Evolutionary conservation across 37 sponge, comb jelly and placozoan genomes (phyloP).

Genomic region (Hexactinellida sp.): DNA sequence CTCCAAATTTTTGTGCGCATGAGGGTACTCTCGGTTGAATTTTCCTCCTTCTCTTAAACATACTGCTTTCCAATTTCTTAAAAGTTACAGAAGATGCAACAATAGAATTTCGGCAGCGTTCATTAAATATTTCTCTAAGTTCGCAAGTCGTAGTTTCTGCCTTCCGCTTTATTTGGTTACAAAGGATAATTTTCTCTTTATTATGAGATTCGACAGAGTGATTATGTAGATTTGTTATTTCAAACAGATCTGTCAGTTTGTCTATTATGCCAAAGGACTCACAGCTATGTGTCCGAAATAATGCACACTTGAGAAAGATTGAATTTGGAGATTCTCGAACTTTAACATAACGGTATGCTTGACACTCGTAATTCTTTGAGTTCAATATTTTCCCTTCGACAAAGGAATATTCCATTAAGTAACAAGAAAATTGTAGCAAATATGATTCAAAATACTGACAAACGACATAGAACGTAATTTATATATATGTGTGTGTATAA

Average conservation of each 20-base stretch:
- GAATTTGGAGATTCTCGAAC: constrained; percentile 16
- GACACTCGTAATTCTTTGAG: constrained; percentile 17
- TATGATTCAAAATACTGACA: constrained; percentile 13
- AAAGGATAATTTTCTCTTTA: constrained; percentile 16
- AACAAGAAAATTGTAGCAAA: neutral
- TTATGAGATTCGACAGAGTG: constrained; percentile 16
- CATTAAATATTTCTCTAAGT: constrained; percentile 17
- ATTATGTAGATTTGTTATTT: constrained; percentile 4
- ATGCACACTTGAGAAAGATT: constrained; percentile 14
- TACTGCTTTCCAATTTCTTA: constrained; percentile 11
- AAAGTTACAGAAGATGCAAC: neutral
- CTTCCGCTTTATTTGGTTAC: constrained; percentile 13
- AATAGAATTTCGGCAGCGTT: constrained; percentile 6
- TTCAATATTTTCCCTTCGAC: constrained; percentile 18
- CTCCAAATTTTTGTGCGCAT: too few relatives aligned
- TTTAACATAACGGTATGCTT: constrained; percentile 6
- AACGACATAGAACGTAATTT: constrained; percentile 1
- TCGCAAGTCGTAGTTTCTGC: constrained; percentile 9
- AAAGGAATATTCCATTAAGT: neutral
- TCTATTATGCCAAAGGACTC: constrained; percentile 12
- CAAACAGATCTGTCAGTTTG: constrained; percentile 16
- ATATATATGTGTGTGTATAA: constrained; percentile 5
- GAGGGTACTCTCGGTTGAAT: constrained; percentile 7
- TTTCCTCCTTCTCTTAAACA: constrained; percentile 12
- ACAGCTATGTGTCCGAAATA: constrained; percentile 12